Base-by-base conservation (phyloP, 2,888 invertebrate genomes). In the Notodonta dromedarius region DNA sequence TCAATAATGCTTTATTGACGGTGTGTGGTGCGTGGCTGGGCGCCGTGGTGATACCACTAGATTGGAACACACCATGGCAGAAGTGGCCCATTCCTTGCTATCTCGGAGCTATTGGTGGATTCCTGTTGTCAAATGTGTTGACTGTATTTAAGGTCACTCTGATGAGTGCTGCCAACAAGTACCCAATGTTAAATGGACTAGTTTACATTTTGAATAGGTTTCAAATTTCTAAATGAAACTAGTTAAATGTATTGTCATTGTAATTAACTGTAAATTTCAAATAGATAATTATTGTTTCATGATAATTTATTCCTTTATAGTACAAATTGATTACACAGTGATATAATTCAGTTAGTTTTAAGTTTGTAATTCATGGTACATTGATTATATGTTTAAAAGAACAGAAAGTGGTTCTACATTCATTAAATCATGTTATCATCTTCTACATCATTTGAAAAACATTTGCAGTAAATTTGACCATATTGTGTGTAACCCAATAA, bases 11-110 rank as follows among this genome's bases (percentile, higher is more conserved):
- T 6, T 79, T 94, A 61, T 78, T 94, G 60, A 95, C 96, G 0
- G 82, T 97, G 12, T 85, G 96, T 44, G 98, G 98, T 4, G 95
- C 97, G 6, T 98, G 98, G 98, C 79, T 97, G 2, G 97, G 98
- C 7, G 97, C 97, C 4, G 94, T 97, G 61, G 96, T 97, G 0
- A 97, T 98, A 70, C 98, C 98, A 0, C 89, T 98, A 44, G 98
- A 98, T 84, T 98, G 98, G 98, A 97, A 98, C 85, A 94, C 96
- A 56, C 96, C 97, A 0, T 98, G 98, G 97, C 98, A 98, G 92
- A 95, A 89, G 63, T 96, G 96, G 96, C 96, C 96, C 0, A 95
- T 96, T 71, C 95, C 96, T 0, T 96, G 96, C 76, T 94, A 95
- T 65, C 87, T 95, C 0, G 96, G 96, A n/a, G 95, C 96, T 2